Percentiles rank a stretch among this genome's conserved stretches.
Conservation (phyloP, 2,888 invertebrate species). For the Microplitis deprimator region DNA sequence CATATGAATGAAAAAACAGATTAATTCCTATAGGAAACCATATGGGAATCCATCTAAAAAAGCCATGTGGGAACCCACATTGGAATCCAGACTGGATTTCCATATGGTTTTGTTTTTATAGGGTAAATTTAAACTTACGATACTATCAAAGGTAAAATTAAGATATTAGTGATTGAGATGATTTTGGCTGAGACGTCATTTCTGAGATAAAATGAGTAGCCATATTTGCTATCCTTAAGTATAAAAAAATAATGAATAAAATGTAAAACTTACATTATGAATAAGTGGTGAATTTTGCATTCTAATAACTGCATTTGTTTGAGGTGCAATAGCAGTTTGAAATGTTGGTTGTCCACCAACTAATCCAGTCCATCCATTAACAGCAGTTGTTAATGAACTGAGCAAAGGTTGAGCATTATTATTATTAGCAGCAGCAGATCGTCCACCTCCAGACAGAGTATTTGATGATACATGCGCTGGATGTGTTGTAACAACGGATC, state of each 20-base stretch:
- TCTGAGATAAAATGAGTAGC: too few relatives aligned
- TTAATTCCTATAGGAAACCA: too few relatives aligned
- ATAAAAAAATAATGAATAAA: not conserved
- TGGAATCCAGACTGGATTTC: too few relatives aligned
- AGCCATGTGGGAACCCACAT: too few relatives aligned
- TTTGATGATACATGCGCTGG: conserved; percentile 65
- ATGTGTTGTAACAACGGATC: conserved; percentile 61
- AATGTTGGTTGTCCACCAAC: conserved; percentile 71
- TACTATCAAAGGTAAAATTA: too few relatives aligned
- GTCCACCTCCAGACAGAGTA: conserved; percentile 51
- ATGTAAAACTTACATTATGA: conserved; percentile 66
- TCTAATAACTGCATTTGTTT: conserved; percentile 65
- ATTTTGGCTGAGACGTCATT: too few relatives aligned
- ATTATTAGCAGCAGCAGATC: conserved; percentile 61
- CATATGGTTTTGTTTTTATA: too few relatives aligned
- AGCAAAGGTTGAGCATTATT: conserved; percentile 67
- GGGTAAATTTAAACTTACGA: too few relatives aligned
- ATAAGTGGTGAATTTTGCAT: conserved; percentile 64
- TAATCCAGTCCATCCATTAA: conserved; percentile 72
- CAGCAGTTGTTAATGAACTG: conserved; percentile 66
- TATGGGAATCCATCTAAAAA: too few relatives aligned
- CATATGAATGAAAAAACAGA: too few relatives aligned
- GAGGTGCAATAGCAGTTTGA: conserved; percentile 65
- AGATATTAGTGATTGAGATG: too few relatives aligned
- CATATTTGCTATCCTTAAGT: too few relatives aligned